A percentile compares a stretch with the other conserved stretches of the same genome.
Evolutionary conservation across 1,140 invertebrate species (phyloP).

Genomic region (Drosophila dunni): DNA sequence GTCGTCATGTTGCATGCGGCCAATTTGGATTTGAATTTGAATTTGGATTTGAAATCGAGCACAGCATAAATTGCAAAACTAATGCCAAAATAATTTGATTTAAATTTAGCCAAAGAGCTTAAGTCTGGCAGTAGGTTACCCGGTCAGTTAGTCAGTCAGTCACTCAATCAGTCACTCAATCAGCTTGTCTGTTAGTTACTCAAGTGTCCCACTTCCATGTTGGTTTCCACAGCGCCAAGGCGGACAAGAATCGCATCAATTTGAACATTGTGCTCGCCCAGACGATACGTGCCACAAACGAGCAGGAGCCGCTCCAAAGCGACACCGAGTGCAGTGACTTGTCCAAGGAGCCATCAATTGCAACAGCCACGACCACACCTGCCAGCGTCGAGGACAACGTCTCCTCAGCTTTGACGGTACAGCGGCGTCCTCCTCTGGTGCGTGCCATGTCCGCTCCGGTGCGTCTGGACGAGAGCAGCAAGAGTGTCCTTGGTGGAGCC

Average conservation of each 20-base stretch:
- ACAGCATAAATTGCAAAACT: slow-evolving; percentile 77
- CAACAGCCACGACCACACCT: background rate
- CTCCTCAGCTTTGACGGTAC: slow-evolving; percentile 65
- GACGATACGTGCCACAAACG: slow-evolving; percentile 72
- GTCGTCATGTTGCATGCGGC: slow-evolving; percentile 45
- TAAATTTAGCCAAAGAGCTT: slow-evolving; percentile 64
- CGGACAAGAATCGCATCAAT: slow-evolving; percentile 79
- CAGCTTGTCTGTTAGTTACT: slow-evolving; percentile 9
- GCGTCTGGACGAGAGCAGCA: slow-evolving; percentile 75
- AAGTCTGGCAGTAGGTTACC: slow-evolving; percentile 60
- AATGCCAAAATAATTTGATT: slow-evolving; percentile 80
- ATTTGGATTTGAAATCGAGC: slow-evolving; percentile 64
- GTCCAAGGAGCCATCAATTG: slow-evolving; percentile 4
- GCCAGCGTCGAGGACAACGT: slow-evolving; percentile 39
- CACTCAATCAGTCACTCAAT: slow-evolving; percentile 46
- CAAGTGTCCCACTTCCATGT: slow-evolving; percentile 20
- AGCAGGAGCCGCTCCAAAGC: slow-evolving; percentile 56
- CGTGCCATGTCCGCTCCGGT: slow-evolving; percentile 84
- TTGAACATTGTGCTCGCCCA: slow-evolving; percentile 79
- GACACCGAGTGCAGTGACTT: slow-evolving; percentile 50
- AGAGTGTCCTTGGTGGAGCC: slow-evolving; percentile 61
- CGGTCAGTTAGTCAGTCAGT: slow-evolving; percentile 29
- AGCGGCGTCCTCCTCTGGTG: slow-evolving; percentile 77
- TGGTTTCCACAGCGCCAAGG: slow-evolving; percentile 58
- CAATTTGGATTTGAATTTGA: slow-evolving; percentile 33